Percentiles rank a stretch among this genome's conserved stretches.
Conservation (phyloP, 2,113 vertebrate genomes). For the Chitala chitala region DNA sequence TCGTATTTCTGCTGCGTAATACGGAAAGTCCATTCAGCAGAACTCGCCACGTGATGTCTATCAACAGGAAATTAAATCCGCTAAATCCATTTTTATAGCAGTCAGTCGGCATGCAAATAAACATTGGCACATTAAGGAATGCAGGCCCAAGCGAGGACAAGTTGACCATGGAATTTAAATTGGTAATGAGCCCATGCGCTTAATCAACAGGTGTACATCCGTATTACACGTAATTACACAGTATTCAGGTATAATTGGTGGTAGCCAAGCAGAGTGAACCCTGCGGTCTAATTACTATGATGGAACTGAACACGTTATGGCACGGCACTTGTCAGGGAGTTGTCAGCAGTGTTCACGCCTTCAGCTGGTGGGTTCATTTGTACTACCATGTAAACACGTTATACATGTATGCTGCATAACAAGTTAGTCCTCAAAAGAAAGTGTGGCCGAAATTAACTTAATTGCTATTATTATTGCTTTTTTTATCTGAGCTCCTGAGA, state of each 20-base stretch:
- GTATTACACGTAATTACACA: conserved; percentile 2
- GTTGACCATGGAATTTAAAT: conserved; percentile 9
- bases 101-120: not conserved
- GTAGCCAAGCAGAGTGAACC: conserved; percentile 2
- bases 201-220: conserved; percentile 13
- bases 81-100: not conserved
- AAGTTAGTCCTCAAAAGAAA: not conserved
- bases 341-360: not conserved
- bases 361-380: not conserved
- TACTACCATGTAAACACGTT: not conserved
- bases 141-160: not conserved
- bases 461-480: not conserved
- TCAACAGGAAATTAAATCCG: not conserved
- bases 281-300: conserved; percentile 14
- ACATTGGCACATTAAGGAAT: not conserved
- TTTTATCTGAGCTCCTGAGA: not conserved
- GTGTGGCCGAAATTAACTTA: not conserved
- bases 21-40: not conserved
- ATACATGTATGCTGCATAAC: not conserved
- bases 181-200: not conserved
- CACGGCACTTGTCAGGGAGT: not conserved
- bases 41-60: not conserved
- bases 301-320: not conserved
- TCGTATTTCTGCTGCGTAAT: not conserved
- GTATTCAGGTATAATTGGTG: conserved; percentile 5